Conservation (phyloP, 2,888 invertebrate species). For the Schizaphis graminum region DNA sequence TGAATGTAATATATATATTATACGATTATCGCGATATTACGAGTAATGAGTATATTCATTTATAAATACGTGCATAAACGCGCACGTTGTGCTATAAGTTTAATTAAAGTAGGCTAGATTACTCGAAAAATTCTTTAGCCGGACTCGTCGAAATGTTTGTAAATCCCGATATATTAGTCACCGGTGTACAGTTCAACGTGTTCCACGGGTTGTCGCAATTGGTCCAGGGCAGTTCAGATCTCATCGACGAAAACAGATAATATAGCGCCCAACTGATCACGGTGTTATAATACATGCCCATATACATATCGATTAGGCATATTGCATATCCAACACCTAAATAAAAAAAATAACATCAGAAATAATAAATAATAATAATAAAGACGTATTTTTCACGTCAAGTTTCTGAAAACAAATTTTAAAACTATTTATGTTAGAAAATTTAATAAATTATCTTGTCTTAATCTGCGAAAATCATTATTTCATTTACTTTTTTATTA, state of each 20-base stretch:
- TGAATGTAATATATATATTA: no score
- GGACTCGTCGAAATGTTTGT: slow-evolving; percentile 79
- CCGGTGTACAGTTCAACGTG: slow-evolving; percentile 81
- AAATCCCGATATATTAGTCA: slow-evolving; percentile 73
- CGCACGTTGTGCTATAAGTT: not conserved
- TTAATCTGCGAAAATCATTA: not conserved
- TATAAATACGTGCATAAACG: no score
- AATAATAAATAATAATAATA: not conserved
- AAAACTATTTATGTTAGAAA: not conserved
- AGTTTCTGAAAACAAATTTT: not conserved
- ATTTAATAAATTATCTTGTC: not conserved
- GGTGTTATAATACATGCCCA: slow-evolving; percentile 97
- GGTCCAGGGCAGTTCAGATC: slow-evolving; percentile 87
- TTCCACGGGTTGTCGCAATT: slow-evolving; percentile 90
- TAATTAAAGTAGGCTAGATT: slow-evolving; percentile 70
- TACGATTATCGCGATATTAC: no score
- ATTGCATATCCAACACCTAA: slow-evolving; percentile 96
- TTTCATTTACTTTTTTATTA: not conserved
- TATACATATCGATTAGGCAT: slow-evolving; percentile 94
- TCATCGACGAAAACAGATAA: slow-evolving; percentile 87
- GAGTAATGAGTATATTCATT: no score
- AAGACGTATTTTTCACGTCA: not conserved
- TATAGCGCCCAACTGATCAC: slow-evolving; percentile 97
- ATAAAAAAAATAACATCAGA: not conserved
- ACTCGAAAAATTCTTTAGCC: slow-evolving; percentile 92